phyloP scores from a whole-genome alignment of 2,888 invertebrate species.

The Rambutsinella grinnellia region DNA sequence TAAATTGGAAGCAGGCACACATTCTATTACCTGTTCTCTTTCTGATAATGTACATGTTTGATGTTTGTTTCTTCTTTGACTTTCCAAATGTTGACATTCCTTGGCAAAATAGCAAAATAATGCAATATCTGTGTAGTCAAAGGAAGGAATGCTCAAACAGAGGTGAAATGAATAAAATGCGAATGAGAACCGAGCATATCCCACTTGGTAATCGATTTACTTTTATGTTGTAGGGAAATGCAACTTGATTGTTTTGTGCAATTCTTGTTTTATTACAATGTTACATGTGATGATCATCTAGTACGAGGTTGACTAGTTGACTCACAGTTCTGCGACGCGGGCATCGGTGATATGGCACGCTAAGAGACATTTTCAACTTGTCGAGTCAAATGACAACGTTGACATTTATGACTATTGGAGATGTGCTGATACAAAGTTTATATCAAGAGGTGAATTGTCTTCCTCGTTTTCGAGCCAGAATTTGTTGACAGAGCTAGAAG shows the following conservation, averaged over 20 bases:
- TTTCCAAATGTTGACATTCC: constrained; percentile 29
- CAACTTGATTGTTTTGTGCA: too few species aligned
- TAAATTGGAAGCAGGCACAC: neutral
- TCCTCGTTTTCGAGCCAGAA: neutral
- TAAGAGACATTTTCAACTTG: neutral
- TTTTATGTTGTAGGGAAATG: too few species aligned
- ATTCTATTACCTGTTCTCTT: neutral
- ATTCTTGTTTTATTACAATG: too few species aligned
- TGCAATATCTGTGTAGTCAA: neutral
- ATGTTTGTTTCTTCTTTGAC: neutral
- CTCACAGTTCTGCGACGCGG: too few species aligned
- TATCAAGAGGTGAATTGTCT: neutral
- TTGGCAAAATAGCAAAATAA: constrained; percentile 31
- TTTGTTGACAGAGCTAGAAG: neutral
- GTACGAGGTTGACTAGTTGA: too few species aligned
- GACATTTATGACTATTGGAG: neutral
- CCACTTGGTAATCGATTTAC: neutral
- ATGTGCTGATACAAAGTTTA: neutral
- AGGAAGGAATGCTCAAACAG: neutral
- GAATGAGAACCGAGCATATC: neutral
- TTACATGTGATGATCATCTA: too few species aligned
- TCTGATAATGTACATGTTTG: neutral
- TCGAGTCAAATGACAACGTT: neutral
- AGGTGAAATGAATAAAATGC: neutral
- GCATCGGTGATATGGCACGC: neutral